These are phyloP conservation scores for Volucella inanis DNA, from an alignment of 2,888 invertebrate species.

Conservation along the genomic window DNA sequence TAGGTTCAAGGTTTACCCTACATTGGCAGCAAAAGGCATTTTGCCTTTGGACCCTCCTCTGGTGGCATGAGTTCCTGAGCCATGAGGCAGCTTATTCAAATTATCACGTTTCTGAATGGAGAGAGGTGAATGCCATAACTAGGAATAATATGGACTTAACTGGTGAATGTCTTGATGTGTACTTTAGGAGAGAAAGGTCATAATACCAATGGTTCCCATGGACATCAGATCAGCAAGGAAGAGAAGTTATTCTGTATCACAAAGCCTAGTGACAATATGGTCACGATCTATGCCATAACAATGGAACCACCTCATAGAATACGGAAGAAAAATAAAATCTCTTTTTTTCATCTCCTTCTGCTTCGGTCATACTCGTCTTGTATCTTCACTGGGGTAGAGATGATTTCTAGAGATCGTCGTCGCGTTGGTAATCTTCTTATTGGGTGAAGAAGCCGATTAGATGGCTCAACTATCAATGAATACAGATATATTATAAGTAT, in stretches of 20 bases:
- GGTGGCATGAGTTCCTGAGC: conserved; percentile 52
- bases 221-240: conserved; percentile 33
- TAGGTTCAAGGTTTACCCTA: conserved; percentile 71
- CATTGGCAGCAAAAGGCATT: conserved; percentile 28
- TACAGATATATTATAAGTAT: conserved; percentile 37
- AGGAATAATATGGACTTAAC: conserved; percentile 59
- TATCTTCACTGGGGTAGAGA: background rate
- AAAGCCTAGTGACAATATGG: conserved; percentile 73
- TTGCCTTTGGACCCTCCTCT: conserved; percentile 11
- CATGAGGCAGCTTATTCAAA: conserved; percentile 65
- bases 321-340: conserved; percentile 64
- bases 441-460: conserved; percentile 65
- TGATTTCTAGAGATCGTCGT: conserved; percentile 47
- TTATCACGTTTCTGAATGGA: conserved; percentile 64
- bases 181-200: conserved; percentile 62
- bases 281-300: conserved; percentile 73
- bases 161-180: conserved; percentile 62
- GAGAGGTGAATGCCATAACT: conserved; percentile 61
- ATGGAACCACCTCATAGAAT: conserved; percentile 67
- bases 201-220: conserved; percentile 63
- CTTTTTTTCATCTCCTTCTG: conserved; percentile 4
- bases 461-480: conserved; percentile 68
- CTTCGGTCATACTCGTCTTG: too few relatives aligned
- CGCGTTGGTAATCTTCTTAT: conserved; percentile 64
- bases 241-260: conserved; percentile 48